Base-by-base conservation (phyloP, 1,140 invertebrate species). In the Drosophila lacteicornis region DNA sequence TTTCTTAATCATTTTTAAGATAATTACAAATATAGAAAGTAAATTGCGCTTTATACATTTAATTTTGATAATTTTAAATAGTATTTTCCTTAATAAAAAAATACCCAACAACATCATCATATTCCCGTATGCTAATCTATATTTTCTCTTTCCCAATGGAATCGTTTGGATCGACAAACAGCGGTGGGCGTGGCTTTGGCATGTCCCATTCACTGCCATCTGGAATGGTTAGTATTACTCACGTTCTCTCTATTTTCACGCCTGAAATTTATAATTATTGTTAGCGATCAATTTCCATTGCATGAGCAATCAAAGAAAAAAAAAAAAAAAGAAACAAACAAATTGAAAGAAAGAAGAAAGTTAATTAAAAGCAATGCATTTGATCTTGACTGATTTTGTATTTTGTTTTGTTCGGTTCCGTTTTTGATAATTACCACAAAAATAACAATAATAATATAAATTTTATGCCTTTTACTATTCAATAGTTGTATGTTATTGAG, bases 151-250 rank as follows among this genome's bases (percentile, higher is more conserved):
- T 65, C 49, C 62, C 38, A 57, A 49, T 43, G 40, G 40, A 58
- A 27, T 61, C 27, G 49, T 36, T 53, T 36, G 33, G 15, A 60
- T 73, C 67, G 45, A 69, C 61, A 51, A 76, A 68, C 65, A 93
- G 92, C 82, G 92, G 92, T 79, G 91, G 91, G 60, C 92, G 92
- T 79, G 85, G 92, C 69, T 92, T 92, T 91, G 91, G 92, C 69
- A 92, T 92, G 91, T 92, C 91, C 40, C 88, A 92, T 92, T 93
- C 92, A 82, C 77, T 93, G 69, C 92, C 92, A 73, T 92, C 92
- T 4, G 92, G 92, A 90, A 93, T 93, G 92, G 92, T 93, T 80
- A 73, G 92, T 92, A 91, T 85, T 46, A 36, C 40, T 33, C 36
- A 70, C 67, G 1, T 40, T 53, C 36, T 33, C n/a, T 66, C 27